Evolutionary conservation across 2,113 vertebrate species (phyloP).

Genomic region (Thamnaconus septentrionalis): DNA sequence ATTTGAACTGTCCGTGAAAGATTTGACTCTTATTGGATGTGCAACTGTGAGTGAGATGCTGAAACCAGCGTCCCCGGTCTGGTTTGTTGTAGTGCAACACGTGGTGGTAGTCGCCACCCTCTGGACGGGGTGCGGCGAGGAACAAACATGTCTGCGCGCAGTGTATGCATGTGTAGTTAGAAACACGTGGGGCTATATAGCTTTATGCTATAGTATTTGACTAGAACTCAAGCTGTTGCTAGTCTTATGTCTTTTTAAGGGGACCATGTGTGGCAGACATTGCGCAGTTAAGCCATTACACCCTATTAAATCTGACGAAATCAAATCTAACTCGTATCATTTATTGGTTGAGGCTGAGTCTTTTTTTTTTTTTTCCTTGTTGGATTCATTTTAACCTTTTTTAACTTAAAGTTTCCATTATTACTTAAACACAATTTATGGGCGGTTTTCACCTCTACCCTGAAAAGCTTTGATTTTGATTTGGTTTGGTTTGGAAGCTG

Average conservation of each 20-base stretch:
- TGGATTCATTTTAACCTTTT: too few species aligned
- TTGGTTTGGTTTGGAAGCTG: too few species aligned
- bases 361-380: too few species aligned
- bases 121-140: constrained; percentile 44
- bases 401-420: too few species aligned
- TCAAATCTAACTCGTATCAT: too few species aligned
- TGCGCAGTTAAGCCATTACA: neutral
- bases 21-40: neutral
- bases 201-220: neutral
- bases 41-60: neutral
- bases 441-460: too few species aligned
- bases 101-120: constrained; percentile 35
- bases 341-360: too few species aligned
- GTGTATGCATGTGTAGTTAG: constrained; percentile 12
- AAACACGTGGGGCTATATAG: constrained; percentile 59
- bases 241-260: neutral
- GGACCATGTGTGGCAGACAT: neutral
- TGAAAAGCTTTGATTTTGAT: too few species aligned
- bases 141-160: constrained; percentile 62
- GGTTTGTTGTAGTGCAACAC: constrained; percentile 64
- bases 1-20: neutral
- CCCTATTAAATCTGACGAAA: neutral
- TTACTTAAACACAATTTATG: too few species aligned
- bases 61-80: neutral
- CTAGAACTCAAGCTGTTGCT: neutral